These are phyloP conservation scores for Cavia porcellus DNA, from an alignment of 2,113 vertebrate genomes.

Conservation along the genomic window DNA sequence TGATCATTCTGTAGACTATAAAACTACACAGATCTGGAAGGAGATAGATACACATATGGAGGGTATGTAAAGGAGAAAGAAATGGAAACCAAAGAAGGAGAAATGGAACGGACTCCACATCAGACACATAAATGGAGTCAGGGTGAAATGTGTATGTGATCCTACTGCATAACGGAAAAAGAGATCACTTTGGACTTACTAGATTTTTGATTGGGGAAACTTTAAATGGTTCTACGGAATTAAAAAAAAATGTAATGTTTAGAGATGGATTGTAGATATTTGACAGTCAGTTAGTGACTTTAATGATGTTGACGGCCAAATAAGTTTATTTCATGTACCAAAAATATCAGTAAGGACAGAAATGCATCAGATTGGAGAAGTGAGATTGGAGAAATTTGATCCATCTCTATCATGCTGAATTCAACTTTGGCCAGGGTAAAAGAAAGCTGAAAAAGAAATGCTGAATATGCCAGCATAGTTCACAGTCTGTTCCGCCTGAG, in stretches of 20 bases:
- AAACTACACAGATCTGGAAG: not conserved
- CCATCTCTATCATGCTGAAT: not conserved
- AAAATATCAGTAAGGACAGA: not conserved
- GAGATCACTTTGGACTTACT: not conserved
- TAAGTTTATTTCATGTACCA: not conserved
- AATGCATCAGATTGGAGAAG: not conserved
- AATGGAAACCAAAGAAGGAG: not conserved
- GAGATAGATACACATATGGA: not conserved
- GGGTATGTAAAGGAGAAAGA: not conserved
- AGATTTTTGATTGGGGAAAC: not conserved
- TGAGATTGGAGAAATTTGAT: not conserved
- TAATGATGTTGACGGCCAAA: not conserved
- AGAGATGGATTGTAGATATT: not conserved
- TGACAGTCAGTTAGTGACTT: not conserved
- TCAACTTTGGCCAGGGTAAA: not conserved
- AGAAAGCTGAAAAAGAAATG: not conserved
- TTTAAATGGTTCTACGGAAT: not conserved
- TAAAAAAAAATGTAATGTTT: not conserved
- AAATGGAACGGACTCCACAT: not conserved
- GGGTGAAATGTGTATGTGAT: not conserved
- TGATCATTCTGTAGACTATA: rapidly evolving
- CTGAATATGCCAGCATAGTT: not conserved
- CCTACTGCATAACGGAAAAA: no score
- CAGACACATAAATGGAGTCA: not conserved
- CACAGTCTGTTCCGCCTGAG: not conserved